These are phyloP conservation scores for Nephrotoma appendiculata DNA, from an alignment of 2,888 invertebrate species.

Conservation along the genomic window DNA sequence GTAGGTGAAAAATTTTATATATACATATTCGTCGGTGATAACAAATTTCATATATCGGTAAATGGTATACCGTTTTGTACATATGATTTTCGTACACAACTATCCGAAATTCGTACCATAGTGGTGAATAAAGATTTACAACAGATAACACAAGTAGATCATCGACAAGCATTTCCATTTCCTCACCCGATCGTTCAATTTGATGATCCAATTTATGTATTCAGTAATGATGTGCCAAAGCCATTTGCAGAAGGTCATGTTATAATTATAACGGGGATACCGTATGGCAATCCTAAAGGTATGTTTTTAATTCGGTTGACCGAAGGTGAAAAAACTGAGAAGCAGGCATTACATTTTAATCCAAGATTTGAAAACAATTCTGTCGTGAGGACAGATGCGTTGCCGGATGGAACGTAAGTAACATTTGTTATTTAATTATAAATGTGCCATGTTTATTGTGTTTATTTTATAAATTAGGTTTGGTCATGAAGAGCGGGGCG, in stretches of 20 bases:
- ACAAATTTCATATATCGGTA: constrained; percentile 28
- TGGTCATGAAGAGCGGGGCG: constrained; percentile 27
- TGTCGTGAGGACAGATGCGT: constrained; percentile 27
- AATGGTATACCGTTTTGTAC: constrained; percentile 28
- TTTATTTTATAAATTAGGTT: constrained; percentile 19
- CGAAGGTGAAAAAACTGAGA: constrained; percentile 24
- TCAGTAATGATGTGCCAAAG: constrained; percentile 30
- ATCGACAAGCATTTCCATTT: constrained; percentile 28
- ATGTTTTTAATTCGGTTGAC: constrained; percentile 28
- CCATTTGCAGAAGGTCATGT: constrained; percentile 30
- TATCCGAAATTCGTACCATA: constrained; percentile 21
- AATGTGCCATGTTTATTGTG: background rate
- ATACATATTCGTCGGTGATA: constrained; percentile 27
- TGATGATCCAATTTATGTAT: constrained; percentile 20
- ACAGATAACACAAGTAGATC: constrained; percentile 30
- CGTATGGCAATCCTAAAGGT: constrained; percentile 28
- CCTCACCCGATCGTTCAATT: constrained; percentile 31
- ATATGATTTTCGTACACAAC: constrained; percentile 25
- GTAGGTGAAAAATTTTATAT: constrained; percentile 26
- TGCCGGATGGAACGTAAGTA: constrained; percentile 26
- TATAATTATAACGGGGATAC: constrained; percentile 27
- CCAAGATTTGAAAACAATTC: constrained; percentile 28
- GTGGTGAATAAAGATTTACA: constrained; percentile 30
- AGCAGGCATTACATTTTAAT: constrained; percentile 29
- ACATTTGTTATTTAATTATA: background rate